Percentiles rank a stretch among this genome's conserved stretches.
Conservation (phyloP, 1,140 invertebrate genomes). For the Intoshia linei region DNA sequence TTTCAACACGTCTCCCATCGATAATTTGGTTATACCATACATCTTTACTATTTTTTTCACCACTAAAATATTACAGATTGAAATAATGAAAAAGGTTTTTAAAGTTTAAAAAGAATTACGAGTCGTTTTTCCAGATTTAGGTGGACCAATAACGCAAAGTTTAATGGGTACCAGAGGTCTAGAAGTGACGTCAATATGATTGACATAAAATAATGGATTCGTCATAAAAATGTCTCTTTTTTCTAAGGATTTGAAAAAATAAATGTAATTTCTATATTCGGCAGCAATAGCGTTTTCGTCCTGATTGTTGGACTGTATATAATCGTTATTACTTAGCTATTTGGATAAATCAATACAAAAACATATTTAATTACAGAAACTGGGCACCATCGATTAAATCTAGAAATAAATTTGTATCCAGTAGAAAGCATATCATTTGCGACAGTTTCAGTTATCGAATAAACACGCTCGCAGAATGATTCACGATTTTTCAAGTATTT, state of each 20-base stretch:
- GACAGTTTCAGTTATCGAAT: slow-evolving; percentile 14
- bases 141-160: slow-evolving; percentile 20
- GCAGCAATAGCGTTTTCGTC: slow-evolving; percentile 14
- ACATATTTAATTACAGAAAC: slow-evolving; percentile 11
- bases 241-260: slow-evolving; percentile 14
- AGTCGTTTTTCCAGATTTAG: slow-evolving; percentile 22
- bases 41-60: slow-evolving; percentile 18
- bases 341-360: slow-evolving; percentile 4
- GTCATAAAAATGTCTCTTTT: slow-evolving; percentile 14
- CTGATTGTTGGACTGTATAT: slow-evolving; percentile 16
- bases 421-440: slow-evolving; percentile 14
- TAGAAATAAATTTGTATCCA: slow-evolving; percentile 21
- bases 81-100: background rate
- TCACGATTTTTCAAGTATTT: slow-evolving; percentile 13
- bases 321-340: slow-evolving; percentile 16
- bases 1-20: slow-evolving; percentile 19
- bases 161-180: slow-evolving; percentile 20
- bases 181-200: slow-evolving; percentile 13
- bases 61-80: slow-evolving; percentile 11
- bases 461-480: slow-evolving; percentile 21
- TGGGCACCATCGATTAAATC: slow-evolving; percentile 23
- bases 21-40: slow-evolving; percentile 17
- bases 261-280: slow-evolving; percentile 18
- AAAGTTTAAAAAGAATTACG: too few relatives aligned
- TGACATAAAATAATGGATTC: slow-evolving; percentile 16